phyloP scores from a whole-genome alignment of 2,797 vertebrate species.

The Sebastes cheni region DNA sequence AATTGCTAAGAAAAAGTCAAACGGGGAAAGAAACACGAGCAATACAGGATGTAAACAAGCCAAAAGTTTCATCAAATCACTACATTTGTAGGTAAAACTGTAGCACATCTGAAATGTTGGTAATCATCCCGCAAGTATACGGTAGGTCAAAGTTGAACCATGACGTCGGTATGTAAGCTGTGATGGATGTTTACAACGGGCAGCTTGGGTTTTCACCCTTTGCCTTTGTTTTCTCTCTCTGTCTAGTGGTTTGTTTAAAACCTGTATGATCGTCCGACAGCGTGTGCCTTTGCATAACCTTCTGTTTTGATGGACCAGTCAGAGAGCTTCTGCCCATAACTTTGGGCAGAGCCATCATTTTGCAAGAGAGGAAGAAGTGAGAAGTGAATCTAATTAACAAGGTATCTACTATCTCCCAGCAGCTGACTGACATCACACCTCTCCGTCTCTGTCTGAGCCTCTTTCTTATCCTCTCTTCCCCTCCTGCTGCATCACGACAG shows the following conservation, averaged over 20 bases:
- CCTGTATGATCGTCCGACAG: background rate
- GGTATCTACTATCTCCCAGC: conserved; percentile 30
- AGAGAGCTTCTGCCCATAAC: background rate
- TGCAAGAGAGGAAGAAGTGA: conserved; percentile 3
- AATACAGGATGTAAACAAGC: background rate
- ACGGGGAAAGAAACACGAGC: background rate
- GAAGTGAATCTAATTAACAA: conserved; percentile 39
- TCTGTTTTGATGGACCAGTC: background rate
- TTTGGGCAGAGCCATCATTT: background rate
- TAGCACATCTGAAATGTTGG: background rate
- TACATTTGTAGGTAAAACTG: background rate
- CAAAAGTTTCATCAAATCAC: background rate
- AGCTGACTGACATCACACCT: conserved; percentile 48
- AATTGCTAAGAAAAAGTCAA: background rate
- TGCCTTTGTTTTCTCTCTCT: background rate
- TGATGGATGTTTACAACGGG: background rate
- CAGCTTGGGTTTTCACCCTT: background rate
- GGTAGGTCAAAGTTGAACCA: background rate
- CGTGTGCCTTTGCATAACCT: background rate
- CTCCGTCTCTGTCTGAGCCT: conserved; percentile 11
- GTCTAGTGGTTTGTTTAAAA: background rate
- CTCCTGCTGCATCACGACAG: conserved; percentile 29
- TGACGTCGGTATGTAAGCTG: background rate
- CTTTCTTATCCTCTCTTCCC: conserved; percentile 7
- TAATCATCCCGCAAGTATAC: background rate